Evolutionary conservation across 2,113 vertebrate species (phyloP).

Genomic region (Aramus guarauna): DNA sequence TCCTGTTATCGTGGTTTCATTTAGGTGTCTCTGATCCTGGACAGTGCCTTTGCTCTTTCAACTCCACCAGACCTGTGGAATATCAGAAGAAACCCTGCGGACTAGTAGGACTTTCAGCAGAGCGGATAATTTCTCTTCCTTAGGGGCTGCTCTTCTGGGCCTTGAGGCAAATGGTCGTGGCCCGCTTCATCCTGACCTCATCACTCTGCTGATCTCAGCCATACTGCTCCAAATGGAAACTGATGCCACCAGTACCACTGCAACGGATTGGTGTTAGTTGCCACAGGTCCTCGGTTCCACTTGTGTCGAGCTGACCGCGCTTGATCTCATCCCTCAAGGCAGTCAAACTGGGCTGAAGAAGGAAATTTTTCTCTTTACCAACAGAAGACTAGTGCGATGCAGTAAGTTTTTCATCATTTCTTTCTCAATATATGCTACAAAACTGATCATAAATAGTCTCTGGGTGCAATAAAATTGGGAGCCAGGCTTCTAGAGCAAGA

Average conservation of each 20-base stretch:
- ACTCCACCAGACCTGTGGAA: background rate
- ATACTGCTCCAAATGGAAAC: background rate
- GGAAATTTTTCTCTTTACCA: background rate
- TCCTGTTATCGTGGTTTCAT: background rate
- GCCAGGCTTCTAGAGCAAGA: conserved; percentile 50
- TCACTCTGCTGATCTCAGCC: background rate
- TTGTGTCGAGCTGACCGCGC: background rate
- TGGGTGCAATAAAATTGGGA: conserved; percentile 54
- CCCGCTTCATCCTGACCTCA: background rate
- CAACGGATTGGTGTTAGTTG: background rate
- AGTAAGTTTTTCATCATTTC: conserved; percentile 13
- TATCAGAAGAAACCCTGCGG: background rate
- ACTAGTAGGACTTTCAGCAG: background rate
- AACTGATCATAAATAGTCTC: conserved; percentile 55
- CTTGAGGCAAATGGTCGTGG: background rate
- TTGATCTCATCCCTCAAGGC: background rate
- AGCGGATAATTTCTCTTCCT: background rate
- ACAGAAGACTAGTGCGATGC: background rate
- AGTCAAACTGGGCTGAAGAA: background rate
- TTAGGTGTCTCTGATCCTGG: background rate
- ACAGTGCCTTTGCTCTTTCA: background rate
- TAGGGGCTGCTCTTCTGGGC: background rate
- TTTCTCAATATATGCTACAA: conserved; percentile 3
- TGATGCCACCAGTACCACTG: background rate
- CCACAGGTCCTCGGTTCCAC: background rate